Evolutionary conservation across 1,140 invertebrate species (phyloP), one percentile per base, ranked within the genome.

Genomic region (Caenorhabditis tropicalis): DNA sequence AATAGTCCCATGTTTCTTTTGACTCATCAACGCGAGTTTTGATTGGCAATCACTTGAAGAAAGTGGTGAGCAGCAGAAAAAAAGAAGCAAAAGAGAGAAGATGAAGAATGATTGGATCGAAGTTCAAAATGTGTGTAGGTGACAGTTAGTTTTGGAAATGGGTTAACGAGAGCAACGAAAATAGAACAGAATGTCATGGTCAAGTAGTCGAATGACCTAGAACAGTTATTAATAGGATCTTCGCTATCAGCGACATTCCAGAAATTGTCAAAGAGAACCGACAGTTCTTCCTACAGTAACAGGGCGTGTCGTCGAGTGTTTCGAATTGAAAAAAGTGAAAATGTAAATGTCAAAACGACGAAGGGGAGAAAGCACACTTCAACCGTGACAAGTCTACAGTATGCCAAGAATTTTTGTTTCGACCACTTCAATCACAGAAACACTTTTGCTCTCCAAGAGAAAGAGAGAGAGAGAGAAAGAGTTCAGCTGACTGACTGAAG

Each of bases 41-140:
- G 65, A 74, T 74, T 43, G 65, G 36, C 65, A 74, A 74, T 74
- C 33, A 74, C 36, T 74, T 43, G 65, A 27, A 10, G 53, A 9
- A 56, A 24, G 39, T 5, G 39, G 39, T 5, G 39, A 43, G 39
- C 12, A 12, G 39, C 12, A 12, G 39, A 43, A 12, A 43, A 43
- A 12, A 43, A 6, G 53, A 58, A 29, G 53, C 24, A n/a, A 5
- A 5, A 9, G 5, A 5, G 15, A 43, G 36, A 46, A 12, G n/a
- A 43, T n/a, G 5, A 12, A 21, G 19, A 74, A 3, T 74, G 33
- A 74, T 19, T 43, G 65, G 36, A 74, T 74, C 65, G 7, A 74
- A 74, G 65, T 74, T 74, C 36, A 43, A 74, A 74, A 74, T 74
- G 33, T 74, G 21, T n/a, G n/a, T n/a, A n/a, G n/a, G n/a, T n/a